A percentile compares a stretch with the other conserved stretches of the same genome.
phyloP scores from a whole-genome alignment of 2,888 invertebrate species.

The Embidobia sp. region DNA sequence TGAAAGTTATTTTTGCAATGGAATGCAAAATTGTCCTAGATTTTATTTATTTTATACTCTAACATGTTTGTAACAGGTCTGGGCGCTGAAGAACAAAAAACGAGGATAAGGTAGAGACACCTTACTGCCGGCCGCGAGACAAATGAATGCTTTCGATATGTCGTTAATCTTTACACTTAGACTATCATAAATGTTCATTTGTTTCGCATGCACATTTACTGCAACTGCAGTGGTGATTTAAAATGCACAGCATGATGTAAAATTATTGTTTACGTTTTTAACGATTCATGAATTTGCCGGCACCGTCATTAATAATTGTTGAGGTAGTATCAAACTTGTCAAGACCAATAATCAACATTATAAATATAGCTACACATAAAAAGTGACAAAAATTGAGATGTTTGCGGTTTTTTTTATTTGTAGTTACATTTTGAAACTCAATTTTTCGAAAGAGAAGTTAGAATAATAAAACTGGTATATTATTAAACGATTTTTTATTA shows the following conservation, averaged over 20 bases:
- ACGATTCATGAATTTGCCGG: no score
- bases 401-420: no score
- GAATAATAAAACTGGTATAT: no score
- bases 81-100: constrained; percentile 14
- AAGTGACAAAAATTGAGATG: no score
- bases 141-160: constrained; percentile 57
- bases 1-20: constrained; percentile 15
- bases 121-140: constrained; percentile 37
- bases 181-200: constrained; percentile 57
- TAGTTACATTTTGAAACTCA: no score
- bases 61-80: constrained; percentile 6
- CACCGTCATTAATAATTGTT: no score
- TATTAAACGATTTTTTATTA: no score
- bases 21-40: constrained; percentile 14
- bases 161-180: constrained; percentile 59
- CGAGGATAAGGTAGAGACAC: constrained; percentile 28
- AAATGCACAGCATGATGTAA: constrained; percentile 54
- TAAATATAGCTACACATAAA: no score
- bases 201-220: constrained; percentile 41
- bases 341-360: no score
- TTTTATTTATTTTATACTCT: constrained; percentile 27
- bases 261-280: no score
- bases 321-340: no score
- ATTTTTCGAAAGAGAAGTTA: no score
- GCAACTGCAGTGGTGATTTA: constrained; percentile 35